Percentiles rank a stretch among this genome's conserved stretches.
Evolutionary conservation across 2,888 invertebrate genomes (phyloP).

Genomic region (Cephus sareptanus): DNA sequence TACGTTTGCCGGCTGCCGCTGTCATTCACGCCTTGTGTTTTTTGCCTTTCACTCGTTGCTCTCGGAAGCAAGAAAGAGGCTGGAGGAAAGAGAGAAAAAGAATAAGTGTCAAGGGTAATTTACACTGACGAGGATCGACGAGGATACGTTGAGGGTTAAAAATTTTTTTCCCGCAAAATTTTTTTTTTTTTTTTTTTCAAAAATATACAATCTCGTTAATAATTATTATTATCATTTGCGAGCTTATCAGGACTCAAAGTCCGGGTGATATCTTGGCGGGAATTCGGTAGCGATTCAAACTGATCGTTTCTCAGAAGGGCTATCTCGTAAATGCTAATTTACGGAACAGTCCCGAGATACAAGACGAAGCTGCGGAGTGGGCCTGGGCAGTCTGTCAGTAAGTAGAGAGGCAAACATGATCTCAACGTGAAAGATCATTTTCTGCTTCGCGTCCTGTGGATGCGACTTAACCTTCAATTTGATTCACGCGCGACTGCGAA

Average conservation of each 20-base stretch:
- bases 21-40: constrained; percentile 17
- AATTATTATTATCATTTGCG: background rate
- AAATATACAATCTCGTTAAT: background rate
- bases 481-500: constrained; percentile 3
- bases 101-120: background rate
- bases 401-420: background rate
- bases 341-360: background rate
- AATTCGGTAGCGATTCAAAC: background rate
- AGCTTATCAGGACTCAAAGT: background rate
- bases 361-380: background rate
- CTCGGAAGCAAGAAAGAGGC: background rate
- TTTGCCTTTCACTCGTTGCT: constrained; percentile 15
- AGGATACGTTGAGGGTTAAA: background rate
- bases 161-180: background rate
- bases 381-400: background rate
- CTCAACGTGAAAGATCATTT: background rate
- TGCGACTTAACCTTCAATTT: constrained; percentile 1
- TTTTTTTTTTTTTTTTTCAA: background rate
- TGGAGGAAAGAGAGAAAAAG: background rate
- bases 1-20: constrained; percentile 21
- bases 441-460: background rate
- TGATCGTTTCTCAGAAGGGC: background rate
- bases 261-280: background rate
- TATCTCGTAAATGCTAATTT: constrained; percentile 5
- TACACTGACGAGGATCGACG: background rate